Conservation (phyloP, 2,113 vertebrate genomes). For the Erythrolamprus reginae region DNA sequence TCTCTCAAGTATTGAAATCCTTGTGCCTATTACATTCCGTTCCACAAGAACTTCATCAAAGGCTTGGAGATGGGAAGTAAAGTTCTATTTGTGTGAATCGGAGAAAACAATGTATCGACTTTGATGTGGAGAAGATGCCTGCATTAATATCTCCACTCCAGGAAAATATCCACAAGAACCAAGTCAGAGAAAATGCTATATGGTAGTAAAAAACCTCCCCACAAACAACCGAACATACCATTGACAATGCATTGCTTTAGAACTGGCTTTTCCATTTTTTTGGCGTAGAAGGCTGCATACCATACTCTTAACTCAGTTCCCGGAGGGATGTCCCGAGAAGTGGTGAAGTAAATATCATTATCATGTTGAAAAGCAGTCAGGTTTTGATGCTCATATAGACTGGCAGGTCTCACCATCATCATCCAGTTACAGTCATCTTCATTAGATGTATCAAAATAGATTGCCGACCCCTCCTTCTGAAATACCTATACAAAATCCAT, state of each 20-base stretch:
- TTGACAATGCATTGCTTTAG: slow-evolving; percentile 73
- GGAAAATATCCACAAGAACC: neutral
- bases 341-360: slow-evolving; percentile 92
- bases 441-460: slow-evolving; percentile 86
- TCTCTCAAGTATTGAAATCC: neutral
- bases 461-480: slow-evolving; percentile 78
- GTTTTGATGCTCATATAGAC: slow-evolving; percentile 85
- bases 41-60: neutral
- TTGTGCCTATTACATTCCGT: neutral
- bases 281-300: slow-evolving; percentile 98
- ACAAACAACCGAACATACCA: slow-evolving; percentile 62
- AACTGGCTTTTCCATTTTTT: slow-evolving; percentile 93
- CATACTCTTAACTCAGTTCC: slow-evolving; percentile 93
- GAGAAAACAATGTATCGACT: neutral
- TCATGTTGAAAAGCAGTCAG: slow-evolving; percentile 93
- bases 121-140: neutral
- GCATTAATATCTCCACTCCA: neutral
- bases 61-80: neutral
- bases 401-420: slow-evolving; percentile 94
- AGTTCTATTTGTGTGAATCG: neutral
- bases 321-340: slow-evolving; percentile 86
- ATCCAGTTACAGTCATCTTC: slow-evolving; percentile 99
- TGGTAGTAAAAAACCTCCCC: neutral
- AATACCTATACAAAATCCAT: slow-evolving; percentile 76
- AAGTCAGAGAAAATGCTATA: neutral